Evolutionary conservation across 2,797 vertebrate species (phyloP).

Genomic region (Odontamblyopus lacepedii): DNA sequence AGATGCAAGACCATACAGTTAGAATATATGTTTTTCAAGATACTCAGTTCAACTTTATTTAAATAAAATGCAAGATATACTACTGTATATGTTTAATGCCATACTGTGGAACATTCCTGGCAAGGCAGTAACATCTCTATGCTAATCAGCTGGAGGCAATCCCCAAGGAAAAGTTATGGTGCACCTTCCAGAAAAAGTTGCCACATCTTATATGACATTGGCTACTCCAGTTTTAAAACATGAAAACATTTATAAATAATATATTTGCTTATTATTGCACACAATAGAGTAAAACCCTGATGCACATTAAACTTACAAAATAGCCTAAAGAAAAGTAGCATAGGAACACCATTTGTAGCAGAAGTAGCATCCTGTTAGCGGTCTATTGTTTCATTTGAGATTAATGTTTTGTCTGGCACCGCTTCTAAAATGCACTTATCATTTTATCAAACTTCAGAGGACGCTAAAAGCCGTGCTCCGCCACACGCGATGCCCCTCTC

Average conservation of each 20-base stretch:
- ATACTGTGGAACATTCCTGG: no score
- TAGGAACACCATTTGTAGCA: conserved; percentile 42
- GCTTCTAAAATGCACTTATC: conserved; percentile 71
- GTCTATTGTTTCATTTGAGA: conserved; percentile 66
- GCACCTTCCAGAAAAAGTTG: no score
- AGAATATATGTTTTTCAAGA: no score
- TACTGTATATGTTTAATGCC: no score
- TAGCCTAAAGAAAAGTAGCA: conserved; percentile 21
- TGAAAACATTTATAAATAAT: neutral
- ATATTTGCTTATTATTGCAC: neutral
- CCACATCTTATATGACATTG: no score
- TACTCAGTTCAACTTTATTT: no score
- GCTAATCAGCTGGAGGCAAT: no score
- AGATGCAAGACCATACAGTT: no score
- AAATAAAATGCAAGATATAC: no score
- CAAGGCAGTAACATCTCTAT: no score
- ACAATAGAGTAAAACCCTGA: neutral
- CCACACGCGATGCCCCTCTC: conserved; percentile 46
- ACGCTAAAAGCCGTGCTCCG: conserved; percentile 57
- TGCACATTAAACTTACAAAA: neutral
- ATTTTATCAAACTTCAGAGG: conserved; percentile 62
- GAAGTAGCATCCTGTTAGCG: conserved; percentile 44
- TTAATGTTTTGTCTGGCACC: conserved; percentile 67
- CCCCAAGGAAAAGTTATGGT: no score
- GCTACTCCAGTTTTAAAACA: neutral